Conservation (phyloP, 53 echinoderm and acorn worm genomes). For the Temnopleurus reevesii region DNA sequence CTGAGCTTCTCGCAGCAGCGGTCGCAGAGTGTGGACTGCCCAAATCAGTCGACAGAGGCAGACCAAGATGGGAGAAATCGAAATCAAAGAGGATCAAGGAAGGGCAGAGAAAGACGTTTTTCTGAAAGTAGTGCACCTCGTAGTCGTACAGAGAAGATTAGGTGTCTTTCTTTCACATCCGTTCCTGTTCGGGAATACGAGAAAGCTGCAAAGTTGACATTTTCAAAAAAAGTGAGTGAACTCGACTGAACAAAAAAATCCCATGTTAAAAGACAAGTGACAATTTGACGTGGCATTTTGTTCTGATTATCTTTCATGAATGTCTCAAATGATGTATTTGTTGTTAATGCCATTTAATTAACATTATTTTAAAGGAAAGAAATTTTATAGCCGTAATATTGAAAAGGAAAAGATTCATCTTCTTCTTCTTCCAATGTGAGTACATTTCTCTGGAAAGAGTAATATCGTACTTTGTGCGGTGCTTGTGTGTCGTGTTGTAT, state of each 20-base stretch:
- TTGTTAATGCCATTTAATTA: too few relatives aligned
- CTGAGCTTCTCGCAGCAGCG: not conserved
- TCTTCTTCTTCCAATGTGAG: too few relatives aligned
- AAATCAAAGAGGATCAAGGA: not conserved
- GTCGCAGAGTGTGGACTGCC: not conserved
- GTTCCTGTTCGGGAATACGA: not conserved
- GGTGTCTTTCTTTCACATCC: constrained; percentile 16
- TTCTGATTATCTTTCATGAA: too few relatives aligned
- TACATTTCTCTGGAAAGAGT: too few relatives aligned
- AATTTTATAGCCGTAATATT: too few relatives aligned
- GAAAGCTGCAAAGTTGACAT: not conserved
- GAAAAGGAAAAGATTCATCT: too few relatives aligned
- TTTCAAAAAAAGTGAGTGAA: not conserved
- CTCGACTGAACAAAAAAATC: not conserved
- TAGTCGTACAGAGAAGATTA: constrained; percentile 2
- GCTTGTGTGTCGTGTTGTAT: too few relatives aligned
- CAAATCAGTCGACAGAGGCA: not conserved
- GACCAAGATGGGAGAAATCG: not conserved
- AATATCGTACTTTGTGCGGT: too few relatives aligned
- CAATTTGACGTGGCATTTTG: not conserved
- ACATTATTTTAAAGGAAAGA: too few relatives aligned
- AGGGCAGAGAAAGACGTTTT: constrained; percentile 4
- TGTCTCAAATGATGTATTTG: too few relatives aligned
- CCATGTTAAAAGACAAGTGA: not conserved
- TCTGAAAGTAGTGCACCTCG: constrained; percentile 30